Evolutionary conservation across 2,113 vertebrate species (phyloP).

Genomic region (Chamaea fasciata): DNA sequence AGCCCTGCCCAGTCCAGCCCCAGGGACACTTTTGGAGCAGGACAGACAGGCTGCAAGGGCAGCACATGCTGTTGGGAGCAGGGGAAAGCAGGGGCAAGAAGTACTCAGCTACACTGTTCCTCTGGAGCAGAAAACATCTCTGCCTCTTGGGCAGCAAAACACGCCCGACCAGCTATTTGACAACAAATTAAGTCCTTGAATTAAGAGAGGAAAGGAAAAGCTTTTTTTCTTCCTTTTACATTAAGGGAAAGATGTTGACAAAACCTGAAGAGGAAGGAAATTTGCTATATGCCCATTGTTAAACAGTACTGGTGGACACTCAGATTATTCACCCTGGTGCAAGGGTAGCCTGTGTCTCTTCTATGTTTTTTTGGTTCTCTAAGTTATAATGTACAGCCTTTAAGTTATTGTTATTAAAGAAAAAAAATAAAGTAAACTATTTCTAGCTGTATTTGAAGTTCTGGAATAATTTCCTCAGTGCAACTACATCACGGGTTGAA

Average conservation of each 20-base stretch:
- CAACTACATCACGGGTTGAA: not conserved
- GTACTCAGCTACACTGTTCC: not conserved
- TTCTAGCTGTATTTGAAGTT: not conserved
- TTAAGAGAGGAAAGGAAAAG: not conserved
- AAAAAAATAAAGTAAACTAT: not conserved
- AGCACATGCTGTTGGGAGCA: not conserved
- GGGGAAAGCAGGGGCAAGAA: not conserved
- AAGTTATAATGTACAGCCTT: not conserved
- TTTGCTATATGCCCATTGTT: constrained; percentile 14
- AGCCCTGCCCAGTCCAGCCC: not conserved
- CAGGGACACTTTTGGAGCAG: not conserved
- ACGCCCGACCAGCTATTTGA: not conserved
- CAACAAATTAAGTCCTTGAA: not conserved
- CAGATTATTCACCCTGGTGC: not conserved
- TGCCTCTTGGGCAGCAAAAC: not conserved
- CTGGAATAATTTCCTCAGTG: not conserved
- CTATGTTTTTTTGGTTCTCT: not conserved
- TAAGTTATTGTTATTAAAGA: not conserved
- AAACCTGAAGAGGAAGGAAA: constrained; percentile 33
- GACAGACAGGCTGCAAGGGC: not conserved
- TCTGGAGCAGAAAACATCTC: not conserved
- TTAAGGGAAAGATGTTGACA: constrained; percentile 36
- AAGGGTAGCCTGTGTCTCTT: not conserved
- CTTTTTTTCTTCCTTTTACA: not conserved
- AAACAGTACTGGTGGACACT: not conserved